phyloP scores from a whole-genome alignment of 2,113 vertebrate genomes.

The Abramis brama region DNA sequence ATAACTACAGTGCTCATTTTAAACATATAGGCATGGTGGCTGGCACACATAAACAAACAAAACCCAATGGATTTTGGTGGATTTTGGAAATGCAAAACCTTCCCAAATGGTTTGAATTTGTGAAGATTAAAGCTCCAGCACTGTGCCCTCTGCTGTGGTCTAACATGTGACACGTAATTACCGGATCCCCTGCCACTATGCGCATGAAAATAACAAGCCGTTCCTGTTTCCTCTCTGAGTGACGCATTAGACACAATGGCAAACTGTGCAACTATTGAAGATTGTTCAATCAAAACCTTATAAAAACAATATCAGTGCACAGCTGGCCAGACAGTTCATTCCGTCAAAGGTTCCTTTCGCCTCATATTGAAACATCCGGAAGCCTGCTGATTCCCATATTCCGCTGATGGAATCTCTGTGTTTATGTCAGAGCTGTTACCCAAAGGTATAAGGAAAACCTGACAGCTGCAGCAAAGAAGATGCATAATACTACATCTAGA shows the following conservation, averaged over 20 bases:
- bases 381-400: constrained; percentile 8
- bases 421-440: constrained; percentile 27
- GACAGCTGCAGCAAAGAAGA: constrained; percentile 36
- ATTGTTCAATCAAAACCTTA: constrained; percentile 36
- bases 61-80: neutral
- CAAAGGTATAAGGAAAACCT: constrained; percentile 19
- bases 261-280: constrained; percentile 41
- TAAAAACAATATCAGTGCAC: constrained; percentile 5
- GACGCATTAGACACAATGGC: neutral
- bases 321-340: neutral
- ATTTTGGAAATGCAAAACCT: neutral
- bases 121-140: constrained; percentile 19
- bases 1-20: constrained; percentile 27
- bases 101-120: neutral
- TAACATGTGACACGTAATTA: constrained; percentile 19
- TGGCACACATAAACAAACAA: neutral
- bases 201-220: constrained; percentile 34
- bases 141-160: neutral
- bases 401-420: constrained; percentile 9
- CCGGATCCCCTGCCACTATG: constrained; percentile 15
- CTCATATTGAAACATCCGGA: constrained; percentile 33
- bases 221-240: constrained; percentile 5
- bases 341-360: constrained; percentile 9
- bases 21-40: constrained; percentile 23
- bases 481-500: neutral